These are phyloP conservation scores for Ecdyonurus torrentis DNA, from an alignment of 2,888 invertebrate genomes.

Conservation along the genomic window DNA sequence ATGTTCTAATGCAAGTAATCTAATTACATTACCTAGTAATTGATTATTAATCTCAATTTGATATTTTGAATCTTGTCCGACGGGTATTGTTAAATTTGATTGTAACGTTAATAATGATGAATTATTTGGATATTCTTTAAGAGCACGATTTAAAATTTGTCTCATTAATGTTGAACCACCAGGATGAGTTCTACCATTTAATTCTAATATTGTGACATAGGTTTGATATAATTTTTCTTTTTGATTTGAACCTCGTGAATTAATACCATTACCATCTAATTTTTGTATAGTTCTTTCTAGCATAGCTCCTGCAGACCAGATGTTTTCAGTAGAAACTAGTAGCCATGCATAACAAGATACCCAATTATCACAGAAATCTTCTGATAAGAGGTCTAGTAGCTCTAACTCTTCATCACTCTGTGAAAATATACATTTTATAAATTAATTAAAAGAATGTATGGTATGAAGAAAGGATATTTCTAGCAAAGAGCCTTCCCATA, in stretches of 20 bases:
- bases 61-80: background rate
- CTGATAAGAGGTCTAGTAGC: background rate
- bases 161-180: background rate
- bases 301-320: constrained; percentile 23
- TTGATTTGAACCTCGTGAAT: constrained; percentile 17
- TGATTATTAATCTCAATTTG: background rate
- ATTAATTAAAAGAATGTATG: no score
- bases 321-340: constrained; percentile 26
- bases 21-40: background rate
- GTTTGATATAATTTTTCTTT: constrained; percentile 29
- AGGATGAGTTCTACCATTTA: background rate
- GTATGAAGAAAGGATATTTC: no score
- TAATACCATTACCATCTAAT: background rate
- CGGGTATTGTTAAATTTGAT: background rate
- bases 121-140: constrained; percentile 39
- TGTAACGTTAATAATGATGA: constrained; percentile 29
- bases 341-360: constrained; percentile 35
- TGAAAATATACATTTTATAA: no score
- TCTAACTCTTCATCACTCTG: background rate
- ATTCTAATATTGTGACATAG: constrained; percentile 24
- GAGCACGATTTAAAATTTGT: constrained; percentile 23
- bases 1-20: background rate
- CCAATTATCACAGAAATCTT: constrained; percentile 31
- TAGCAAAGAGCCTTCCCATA: no score
- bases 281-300: constrained; percentile 22